These are phyloP conservation scores for Panzeria rudis DNA, from an alignment of 2,888 invertebrate genomes.

Conservation along the genomic window DNA sequence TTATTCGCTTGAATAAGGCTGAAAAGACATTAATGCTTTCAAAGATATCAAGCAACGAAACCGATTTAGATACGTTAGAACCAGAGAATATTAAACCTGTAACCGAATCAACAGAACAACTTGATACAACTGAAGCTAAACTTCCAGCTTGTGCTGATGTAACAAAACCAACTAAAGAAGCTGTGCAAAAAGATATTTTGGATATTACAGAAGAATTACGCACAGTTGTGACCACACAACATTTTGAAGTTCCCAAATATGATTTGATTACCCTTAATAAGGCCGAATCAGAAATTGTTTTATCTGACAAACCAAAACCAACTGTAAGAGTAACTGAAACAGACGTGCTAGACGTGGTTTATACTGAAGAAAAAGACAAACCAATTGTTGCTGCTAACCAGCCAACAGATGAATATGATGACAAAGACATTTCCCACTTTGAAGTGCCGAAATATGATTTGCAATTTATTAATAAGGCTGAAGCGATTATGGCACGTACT, in stretches of 20 bases:
- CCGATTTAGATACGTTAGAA: not conserved
- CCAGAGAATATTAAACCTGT: not conserved
- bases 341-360: not conserved
- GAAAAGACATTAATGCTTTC: constrained; percentile 44
- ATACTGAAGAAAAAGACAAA: not conserved
- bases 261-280: constrained; percentile 9
- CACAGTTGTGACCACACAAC: not conserved
- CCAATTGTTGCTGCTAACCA: not conserved
- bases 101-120: not conserved
- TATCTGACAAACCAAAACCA: not conserved
- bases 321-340: not conserved
- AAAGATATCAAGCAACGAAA: not conserved
- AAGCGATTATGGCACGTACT: constrained; percentile 37
- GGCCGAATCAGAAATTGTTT: constrained; percentile 41
- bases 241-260: constrained; percentile 68
- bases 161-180: not conserved
- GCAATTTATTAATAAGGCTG: constrained; percentile 9
- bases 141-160: too few species aligned
- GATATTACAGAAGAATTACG: not conserved
- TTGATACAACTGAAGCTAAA: not conserved
- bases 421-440: constrained; percentile 15
- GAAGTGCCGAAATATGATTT: constrained; percentile 65
- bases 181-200: too few species aligned
- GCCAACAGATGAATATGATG: not conserved
- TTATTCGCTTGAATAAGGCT: constrained; percentile 23